Percentiles rank a stretch among this genome's conserved stretches.
Evolutionary conservation across 2,797 vertebrate species (phyloP).

Genomic region (Galagoides demidoff): DNA sequence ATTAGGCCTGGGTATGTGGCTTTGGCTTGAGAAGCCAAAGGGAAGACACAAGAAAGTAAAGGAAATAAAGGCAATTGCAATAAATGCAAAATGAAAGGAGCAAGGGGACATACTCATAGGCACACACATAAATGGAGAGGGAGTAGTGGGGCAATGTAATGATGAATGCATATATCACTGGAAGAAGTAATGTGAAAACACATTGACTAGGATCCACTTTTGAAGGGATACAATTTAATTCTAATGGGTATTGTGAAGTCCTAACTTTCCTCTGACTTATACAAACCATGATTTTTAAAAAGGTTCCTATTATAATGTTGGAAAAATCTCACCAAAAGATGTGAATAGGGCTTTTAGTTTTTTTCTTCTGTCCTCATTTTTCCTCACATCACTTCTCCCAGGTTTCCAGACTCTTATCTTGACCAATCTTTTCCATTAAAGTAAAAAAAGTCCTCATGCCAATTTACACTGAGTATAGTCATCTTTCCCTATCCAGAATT

Average conservation of each 20-base stretch:
- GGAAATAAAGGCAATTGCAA: not conserved
- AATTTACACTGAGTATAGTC: not conserved
- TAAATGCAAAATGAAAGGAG: not conserved
- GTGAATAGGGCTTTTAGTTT: not conserved
- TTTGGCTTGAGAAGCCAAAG: conserved; percentile 8
- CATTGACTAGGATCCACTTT: not conserved
- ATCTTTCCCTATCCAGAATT: not conserved
- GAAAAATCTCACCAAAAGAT: not conserved
- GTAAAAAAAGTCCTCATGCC: not conserved
- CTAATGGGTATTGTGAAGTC: not conserved
- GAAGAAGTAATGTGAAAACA: not conserved
- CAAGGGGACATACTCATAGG: not conserved
- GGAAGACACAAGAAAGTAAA: not conserved
- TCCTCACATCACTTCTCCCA: not conserved
- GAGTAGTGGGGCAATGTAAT: not conserved
- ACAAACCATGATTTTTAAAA: not conserved
- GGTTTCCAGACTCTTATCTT: not conserved
- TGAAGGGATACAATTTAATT: not conserved
- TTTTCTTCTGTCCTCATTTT: not conserved
- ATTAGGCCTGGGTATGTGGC: not conserved
- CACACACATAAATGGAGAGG: not conserved
- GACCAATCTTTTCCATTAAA: not conserved
- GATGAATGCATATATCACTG: not conserved
- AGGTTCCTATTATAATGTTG: not conserved
- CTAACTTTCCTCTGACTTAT: not conserved